phyloP scores from a whole-genome alignment of 2,113 vertebrate genomes.

The Pedionomus torquatus region DNA sequence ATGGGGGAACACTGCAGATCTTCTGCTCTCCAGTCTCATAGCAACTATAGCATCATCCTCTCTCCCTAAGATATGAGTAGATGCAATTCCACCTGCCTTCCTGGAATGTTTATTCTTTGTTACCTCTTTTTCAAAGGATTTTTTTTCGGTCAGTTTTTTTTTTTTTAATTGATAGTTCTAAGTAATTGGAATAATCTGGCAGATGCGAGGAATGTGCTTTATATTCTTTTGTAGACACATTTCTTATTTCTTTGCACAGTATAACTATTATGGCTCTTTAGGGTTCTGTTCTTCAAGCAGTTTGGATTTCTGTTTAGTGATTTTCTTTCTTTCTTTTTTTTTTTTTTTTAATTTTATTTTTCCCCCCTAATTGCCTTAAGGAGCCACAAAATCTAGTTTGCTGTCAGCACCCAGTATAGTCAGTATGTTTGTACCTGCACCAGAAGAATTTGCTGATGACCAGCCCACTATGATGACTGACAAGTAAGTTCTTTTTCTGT shows the following conservation, averaged over 20 bases:
- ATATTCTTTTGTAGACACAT: background rate
- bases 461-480: conserved; percentile 95
- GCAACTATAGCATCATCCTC: background rate
- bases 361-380: conserved; percentile 60
- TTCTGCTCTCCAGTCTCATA: background rate
- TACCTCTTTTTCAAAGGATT: background rate
- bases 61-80: background rate
- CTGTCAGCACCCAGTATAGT: conserved; percentile 95
- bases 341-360: background rate
- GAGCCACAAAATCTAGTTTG: conserved; percentile 94
- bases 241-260: background rate
- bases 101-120: background rate
- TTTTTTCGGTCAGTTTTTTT: background rate
- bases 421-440: conserved; percentile 98
- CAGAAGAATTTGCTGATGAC: conserved; percentile 97
- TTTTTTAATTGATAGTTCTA: background rate
- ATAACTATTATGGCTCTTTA: background rate
- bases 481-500: conserved; percentile 78
- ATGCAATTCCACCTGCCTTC: background rate
- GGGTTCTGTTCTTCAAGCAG: background rate
- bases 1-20: background rate
- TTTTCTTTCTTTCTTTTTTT: background rate
- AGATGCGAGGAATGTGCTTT: background rate
- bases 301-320: background rate
- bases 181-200: background rate